Percentiles rank a stretch among this genome's conserved stretches.
Evolutionary conservation across 2,797 vertebrate genomes (phyloP).

Genomic region (Erpetoichthys calabaricus): DNA sequence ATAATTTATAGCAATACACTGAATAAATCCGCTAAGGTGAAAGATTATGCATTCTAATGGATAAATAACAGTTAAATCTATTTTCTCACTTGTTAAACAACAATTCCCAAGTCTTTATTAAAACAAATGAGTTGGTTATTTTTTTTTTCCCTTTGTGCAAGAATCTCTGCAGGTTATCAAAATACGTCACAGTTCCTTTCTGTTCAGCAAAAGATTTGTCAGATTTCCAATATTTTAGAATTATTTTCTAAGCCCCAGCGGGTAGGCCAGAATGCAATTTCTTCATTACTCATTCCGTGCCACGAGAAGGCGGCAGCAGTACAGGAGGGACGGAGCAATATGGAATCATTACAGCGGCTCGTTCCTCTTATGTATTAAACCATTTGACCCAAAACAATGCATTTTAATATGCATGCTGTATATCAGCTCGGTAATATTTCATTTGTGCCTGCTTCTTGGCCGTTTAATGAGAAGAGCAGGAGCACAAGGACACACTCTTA

Average conservation of each 20-base stretch:
- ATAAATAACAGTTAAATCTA: neutral
- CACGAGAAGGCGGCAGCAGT: neutral
- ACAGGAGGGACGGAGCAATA: neutral
- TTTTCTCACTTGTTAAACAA: neutral
- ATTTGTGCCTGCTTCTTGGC: neutral
- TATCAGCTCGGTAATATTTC: neutral
- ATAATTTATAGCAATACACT: no score
- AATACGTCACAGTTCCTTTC: neutral
- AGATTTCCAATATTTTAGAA: neutral
- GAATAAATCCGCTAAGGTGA: no score
- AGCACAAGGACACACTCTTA: neutral
- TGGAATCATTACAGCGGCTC: neutral
- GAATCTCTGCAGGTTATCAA: neutral
- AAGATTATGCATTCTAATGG: neutral
- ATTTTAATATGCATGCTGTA: conserved; percentile 1
- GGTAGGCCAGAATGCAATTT: neutral
- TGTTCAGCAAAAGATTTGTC: neutral
- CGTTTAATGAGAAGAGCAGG: neutral
- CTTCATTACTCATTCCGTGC: neutral
- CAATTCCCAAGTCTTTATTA: conserved; percentile 1
- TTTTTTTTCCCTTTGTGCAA: neutral
- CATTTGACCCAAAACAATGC: neutral
- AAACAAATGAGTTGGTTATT: neutral
- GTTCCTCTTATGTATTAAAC: neutral
- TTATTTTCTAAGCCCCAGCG: neutral